phyloP scores from a whole-genome alignment of 2,888 invertebrate genomes.

The Archips xylosteana region DNA sequence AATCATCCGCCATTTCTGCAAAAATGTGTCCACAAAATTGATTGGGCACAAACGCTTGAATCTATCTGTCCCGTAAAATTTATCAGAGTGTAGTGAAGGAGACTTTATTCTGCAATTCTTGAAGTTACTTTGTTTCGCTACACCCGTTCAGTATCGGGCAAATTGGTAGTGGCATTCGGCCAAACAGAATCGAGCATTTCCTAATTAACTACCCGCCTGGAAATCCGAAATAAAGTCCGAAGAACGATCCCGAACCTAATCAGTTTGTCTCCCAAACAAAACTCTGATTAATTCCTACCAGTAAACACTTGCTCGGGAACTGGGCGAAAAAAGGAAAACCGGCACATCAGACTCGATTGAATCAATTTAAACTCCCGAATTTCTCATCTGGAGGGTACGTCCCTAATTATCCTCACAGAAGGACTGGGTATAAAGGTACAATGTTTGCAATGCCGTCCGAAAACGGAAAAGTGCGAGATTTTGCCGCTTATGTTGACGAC shows the following conservation, averaged over 20 bases:
- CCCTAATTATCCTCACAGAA: conserved; percentile 83
- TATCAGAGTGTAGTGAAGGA: too few relatives aligned
- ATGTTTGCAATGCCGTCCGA: conserved; percentile 53
- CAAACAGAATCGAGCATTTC: conserved; percentile 36
- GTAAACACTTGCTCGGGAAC: conserved; percentile 37
- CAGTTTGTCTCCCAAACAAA: conserved; percentile 22
- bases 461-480: conserved; percentile 49
- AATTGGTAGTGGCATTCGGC: conserved; percentile 22
- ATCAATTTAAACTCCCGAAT: conserved; percentile 82
- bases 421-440: conserved; percentile 75
- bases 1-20: too few relatives aligned
- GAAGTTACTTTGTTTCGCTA: not conserved
- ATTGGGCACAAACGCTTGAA: too few relatives aligned
- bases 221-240: conserved; percentile 23
- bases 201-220: conserved; percentile 30
- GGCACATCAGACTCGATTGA: conserved; percentile 81
- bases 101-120: not conserved
- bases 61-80: not conserved
- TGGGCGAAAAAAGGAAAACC: conserved; percentile 44
- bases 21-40: too few relatives aligned
- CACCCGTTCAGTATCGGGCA: not conserved
- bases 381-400: conserved; percentile 81
- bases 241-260: conserved; percentile 25
- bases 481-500: conserved; percentile 45
- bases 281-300: conserved; percentile 35